Percentiles rank a stretch among this genome's conserved stretches.
Evolutionary conservation across 2,113 vertebrate species (phyloP).

Genomic region (Struthio camelus): DNA sequence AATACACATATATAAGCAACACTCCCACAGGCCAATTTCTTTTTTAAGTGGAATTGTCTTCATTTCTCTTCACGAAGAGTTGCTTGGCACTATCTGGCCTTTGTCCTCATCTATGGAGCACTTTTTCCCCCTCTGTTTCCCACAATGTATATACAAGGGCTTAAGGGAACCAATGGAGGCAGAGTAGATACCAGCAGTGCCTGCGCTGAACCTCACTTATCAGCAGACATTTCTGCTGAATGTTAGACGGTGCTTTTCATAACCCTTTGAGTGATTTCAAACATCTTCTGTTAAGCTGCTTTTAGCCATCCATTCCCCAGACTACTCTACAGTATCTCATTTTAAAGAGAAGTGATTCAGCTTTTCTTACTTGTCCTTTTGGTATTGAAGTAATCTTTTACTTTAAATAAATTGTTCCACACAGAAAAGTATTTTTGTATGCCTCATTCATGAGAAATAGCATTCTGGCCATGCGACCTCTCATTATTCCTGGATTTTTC

Average conservation of each 20-base stretch:
- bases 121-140: accelerated
- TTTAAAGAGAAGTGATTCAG: not conserved
- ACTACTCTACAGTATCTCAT: not conserved
- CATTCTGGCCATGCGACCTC: not conserved
- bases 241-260: accelerated
- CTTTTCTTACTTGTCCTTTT: not conserved
- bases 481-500: not conserved
- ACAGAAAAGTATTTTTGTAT: not conserved
- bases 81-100: not conserved
- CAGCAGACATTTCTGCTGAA: accelerated
- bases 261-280: accelerated
- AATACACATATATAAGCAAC: accelerated
- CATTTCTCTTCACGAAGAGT: not conserved
- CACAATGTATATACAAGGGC: accelerated
- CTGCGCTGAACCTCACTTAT: accelerated
- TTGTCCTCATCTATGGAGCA: accelerated
- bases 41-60: not conserved
- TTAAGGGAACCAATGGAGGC: not conserved
- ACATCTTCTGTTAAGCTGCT: not conserved
- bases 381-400: not conserved
- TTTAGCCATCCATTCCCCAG: not conserved
- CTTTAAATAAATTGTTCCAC: not conserved
- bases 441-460: not conserved
- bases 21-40: accelerated
- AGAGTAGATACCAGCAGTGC: not conserved